Evolutionary conservation across 2,888 invertebrate species (phyloP).

Genomic region (Lithophane semibrunnea): DNA sequence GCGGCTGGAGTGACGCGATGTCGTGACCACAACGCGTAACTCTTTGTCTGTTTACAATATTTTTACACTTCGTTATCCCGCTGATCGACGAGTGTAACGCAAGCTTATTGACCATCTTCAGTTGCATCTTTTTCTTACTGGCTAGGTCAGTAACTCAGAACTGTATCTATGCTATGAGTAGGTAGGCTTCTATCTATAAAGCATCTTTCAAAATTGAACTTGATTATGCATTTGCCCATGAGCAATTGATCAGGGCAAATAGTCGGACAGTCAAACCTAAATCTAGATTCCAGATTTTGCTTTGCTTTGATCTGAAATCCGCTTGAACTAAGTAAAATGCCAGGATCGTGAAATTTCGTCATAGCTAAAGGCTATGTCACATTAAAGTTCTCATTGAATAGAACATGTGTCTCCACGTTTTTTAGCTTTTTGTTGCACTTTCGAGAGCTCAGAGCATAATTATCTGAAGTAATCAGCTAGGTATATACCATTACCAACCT

Average conservation of each 20-base stretch:
- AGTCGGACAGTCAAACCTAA: constrained; percentile 1
- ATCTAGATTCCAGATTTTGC: not conserved
- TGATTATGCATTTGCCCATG: not conserved
- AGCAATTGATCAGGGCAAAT: not conserved
- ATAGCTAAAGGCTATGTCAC: constrained; percentile 35
- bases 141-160: constrained; percentile 21
- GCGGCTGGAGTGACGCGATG: constrained; percentile 43
- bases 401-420: constrained; percentile 34
- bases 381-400: constrained; percentile 43
- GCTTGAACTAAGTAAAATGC: constrained; percentile 27
- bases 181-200: not conserved
- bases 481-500: not conserved
- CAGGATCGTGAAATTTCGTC: constrained; percentile 35
- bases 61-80: constrained; percentile 69
- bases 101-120: constrained; percentile 21
- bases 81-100: constrained; percentile 44
- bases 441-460: constrained; percentile 43
- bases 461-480: constrained; percentile 32
- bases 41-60: constrained; percentile 69
- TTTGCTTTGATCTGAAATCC: constrained; percentile 15
- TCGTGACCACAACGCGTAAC: constrained; percentile 71
- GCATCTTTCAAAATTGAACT: not conserved
- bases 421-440: constrained; percentile 57
- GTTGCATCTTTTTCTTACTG: constrained; percentile 11
- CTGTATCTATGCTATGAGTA: too few relatives aligned